A percentile compares a stretch with the other conserved stretches of the same genome.
Evolutionary conservation across 2,888 invertebrate species (phyloP).

Genomic region (Plagiodera versicolora): DNA sequence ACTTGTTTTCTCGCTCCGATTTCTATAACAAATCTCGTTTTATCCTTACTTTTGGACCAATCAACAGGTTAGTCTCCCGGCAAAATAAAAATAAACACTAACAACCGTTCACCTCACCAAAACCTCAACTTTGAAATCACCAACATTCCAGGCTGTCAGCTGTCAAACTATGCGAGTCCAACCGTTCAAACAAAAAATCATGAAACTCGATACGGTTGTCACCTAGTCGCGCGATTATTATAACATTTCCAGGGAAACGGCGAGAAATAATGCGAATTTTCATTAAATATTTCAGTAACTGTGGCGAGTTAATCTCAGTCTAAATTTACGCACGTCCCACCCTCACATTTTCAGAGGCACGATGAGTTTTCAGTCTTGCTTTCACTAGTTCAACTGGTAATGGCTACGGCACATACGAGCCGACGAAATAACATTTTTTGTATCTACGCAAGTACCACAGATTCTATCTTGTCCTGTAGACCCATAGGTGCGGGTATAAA

Average conservation of each 20-base stretch:
- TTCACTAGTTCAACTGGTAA: constrained; percentile 22
- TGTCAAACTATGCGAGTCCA: neutral
- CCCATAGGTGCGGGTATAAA: no score
- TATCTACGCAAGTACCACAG: no score
- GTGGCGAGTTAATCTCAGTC: constrained; percentile 52
- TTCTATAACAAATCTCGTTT: no score
- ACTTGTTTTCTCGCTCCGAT: neutral
- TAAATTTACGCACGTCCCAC: constrained; percentile 54
- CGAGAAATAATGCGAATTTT: constrained; percentile 50
- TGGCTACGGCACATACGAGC: constrained; percentile 16
- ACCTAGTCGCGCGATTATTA: constrained; percentile 34
- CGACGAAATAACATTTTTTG: no score
- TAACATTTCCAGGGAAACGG: constrained; percentile 43
- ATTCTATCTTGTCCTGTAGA: no score
- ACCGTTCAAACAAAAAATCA: neutral
- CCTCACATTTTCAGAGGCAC: constrained; percentile 48
- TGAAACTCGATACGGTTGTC: constrained; percentile 18
- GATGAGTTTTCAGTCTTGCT: constrained; percentile 33
- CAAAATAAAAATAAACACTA: neutral
- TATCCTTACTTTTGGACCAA: neutral
- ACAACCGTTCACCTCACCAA: neutral
- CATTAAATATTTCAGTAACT: constrained; percentile 51
- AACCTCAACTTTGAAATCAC: constrained; percentile 14
- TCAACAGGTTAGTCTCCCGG: neutral
- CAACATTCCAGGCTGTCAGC: constrained; percentile 20